Percentiles rank a stretch among this genome's conserved stretches.
Evolutionary conservation across 1,140 invertebrate genomes (phyloP).

Genomic region (Polyergus mexicanus): DNA sequence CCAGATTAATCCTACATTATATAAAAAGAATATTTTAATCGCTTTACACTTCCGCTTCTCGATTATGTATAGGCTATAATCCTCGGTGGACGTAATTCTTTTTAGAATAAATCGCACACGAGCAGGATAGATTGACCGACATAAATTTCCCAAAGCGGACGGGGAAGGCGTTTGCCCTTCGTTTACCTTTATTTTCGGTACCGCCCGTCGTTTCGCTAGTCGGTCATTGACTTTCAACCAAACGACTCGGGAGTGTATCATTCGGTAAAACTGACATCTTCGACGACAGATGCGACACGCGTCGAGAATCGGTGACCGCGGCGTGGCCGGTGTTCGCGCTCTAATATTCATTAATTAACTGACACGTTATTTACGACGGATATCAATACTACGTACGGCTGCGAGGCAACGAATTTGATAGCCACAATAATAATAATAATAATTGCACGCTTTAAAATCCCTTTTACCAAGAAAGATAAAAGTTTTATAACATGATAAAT

Average conservation of each 20-base stretch:
- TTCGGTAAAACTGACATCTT: constrained; percentile 34
- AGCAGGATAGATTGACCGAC: constrained; percentile 20
- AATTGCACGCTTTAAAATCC: not conserved
- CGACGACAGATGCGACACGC: constrained; percentile 36
- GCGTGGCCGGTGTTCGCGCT: not conserved
- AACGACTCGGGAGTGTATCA: constrained; percentile 52
- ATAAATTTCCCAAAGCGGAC: not conserved
- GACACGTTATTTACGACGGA: constrained; percentile 33
- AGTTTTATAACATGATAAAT: constrained; percentile 19
- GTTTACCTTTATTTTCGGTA: constrained; percentile 41
- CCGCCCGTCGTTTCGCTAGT: constrained; percentile 2
- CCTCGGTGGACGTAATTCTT: not conserved
- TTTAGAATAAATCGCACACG: constrained; percentile 19
- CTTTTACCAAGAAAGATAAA: not conserved
- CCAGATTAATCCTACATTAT: not conserved
- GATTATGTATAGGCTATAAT: not conserved
- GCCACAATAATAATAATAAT: not conserved
- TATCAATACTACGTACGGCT: constrained; percentile 31
- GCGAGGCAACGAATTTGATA: not conserved
- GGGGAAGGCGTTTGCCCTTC: constrained; percentile 3
- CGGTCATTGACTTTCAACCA: constrained; percentile 50
- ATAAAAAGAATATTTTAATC: not conserved
- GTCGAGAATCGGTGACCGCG: constrained; percentile 25
- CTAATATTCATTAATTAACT: constrained; percentile 46
- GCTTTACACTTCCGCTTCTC: not conserved